Percentiles rank a stretch among this genome's conserved stretches.
Conservation (phyloP, 2,797 vertebrate genomes). For the Picus viridis region DNA sequence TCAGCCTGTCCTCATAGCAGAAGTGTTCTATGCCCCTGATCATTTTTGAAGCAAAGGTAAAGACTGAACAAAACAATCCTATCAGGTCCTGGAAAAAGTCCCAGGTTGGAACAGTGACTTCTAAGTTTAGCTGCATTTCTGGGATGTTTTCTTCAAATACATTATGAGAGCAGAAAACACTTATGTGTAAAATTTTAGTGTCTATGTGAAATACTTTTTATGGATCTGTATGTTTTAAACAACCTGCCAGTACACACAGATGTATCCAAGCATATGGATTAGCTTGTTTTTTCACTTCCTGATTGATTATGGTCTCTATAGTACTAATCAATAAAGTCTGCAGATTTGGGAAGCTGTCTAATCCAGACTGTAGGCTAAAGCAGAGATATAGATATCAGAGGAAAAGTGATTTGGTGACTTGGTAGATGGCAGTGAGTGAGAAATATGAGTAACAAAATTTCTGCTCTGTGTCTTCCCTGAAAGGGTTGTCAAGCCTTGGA, state of each 20-base stretch:
- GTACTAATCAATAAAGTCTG: not conserved
- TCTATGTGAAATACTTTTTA: not conserved
- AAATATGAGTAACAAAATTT: not conserved
- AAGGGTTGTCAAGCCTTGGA: no score
- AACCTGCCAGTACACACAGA: not conserved
- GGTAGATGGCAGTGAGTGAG: not conserved
- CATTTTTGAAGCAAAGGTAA: not conserved
- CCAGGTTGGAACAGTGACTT: not conserved
- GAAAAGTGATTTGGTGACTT: not conserved
- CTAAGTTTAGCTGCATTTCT: not conserved
- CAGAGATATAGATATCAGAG: not conserved
- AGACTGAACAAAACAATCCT: not conserved
- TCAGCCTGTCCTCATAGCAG: no score
- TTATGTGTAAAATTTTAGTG: not conserved
- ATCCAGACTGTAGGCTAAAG: not conserved
- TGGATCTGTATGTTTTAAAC: not conserved
- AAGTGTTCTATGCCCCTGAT: no score
- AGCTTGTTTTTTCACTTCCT: not conserved
- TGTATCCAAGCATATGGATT: not conserved
- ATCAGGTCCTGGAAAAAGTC: not conserved
- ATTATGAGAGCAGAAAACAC: not conserved
- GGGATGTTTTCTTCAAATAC: not conserved
- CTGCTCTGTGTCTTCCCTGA: not conserved
- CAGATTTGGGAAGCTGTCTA: not conserved
- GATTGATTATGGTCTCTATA: not conserved